Conservation (phyloP, 2,113 vertebrate species). For the Steatornis caripensis region DNA sequence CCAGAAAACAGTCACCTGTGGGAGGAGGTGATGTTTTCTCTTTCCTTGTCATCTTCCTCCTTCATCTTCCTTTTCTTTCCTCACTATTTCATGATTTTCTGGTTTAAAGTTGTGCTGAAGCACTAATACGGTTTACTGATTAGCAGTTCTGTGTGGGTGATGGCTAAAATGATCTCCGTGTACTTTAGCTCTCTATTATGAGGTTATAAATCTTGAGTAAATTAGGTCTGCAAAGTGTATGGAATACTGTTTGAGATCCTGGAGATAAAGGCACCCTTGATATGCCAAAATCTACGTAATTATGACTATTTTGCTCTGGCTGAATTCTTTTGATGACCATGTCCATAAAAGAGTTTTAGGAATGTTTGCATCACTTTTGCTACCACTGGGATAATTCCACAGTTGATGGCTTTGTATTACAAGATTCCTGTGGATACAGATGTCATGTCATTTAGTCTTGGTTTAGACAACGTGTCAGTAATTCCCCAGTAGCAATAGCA, state of each 20-base stretch:
- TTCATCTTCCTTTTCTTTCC: neutral
- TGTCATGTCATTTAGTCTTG: neutral
- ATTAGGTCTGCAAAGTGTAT: neutral
- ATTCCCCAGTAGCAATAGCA: neutral
- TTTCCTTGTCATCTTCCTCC: no score
- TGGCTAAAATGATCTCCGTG: neutral
- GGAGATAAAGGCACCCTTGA: neutral
- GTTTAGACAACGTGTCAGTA: neutral
- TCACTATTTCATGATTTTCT: neutral
- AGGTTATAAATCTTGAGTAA: neutral
- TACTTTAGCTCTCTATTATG: neutral
- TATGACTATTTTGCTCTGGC: neutral
- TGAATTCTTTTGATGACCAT: neutral
- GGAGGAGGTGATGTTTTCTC: neutral
- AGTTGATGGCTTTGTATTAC: neutral
- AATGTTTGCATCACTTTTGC: neutral
- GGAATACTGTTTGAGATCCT: neutral
- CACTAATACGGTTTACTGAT: neutral
- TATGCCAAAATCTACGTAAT: neutral
- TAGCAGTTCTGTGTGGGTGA: neutral
- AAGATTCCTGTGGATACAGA: neutral
- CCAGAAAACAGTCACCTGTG: neutral
- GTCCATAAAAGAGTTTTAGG: neutral
- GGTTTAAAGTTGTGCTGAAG: neutral
- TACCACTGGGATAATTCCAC: neutral